Base-by-base conservation (phyloP, 1,140 invertebrate species). In the Bradynema listronoti region DNA sequence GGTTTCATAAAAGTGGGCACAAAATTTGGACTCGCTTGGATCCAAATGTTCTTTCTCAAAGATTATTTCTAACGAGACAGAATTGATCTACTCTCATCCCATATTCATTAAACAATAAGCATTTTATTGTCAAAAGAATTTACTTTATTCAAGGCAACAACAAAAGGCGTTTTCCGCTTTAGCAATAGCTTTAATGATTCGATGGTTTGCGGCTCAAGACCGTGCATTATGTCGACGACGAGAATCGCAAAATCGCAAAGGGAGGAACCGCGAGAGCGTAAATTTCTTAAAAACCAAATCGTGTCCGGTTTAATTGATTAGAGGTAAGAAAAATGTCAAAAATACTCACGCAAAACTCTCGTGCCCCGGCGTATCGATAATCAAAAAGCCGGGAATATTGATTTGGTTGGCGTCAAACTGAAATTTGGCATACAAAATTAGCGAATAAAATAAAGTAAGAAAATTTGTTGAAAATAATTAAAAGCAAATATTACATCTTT, bases 141-240 rank as follows among this genome's bases (percentile, higher is more conserved):
- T 3, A 66, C 61, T 84, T 99, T 99, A 80, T 99, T 99, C 32
- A 99, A 81, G 1, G 95, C 95, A 16, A 99, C 90, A 56, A 99
- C 84, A 79, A 99, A 99, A 0, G 95, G 95, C 6, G 91, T 96
- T 80, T 92, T 92, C 76, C 89, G 88, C 34, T 85, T 82, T 80
- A 94, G 92, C 19, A 99, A 81, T 36, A 99, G 80, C 79, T 94
- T 91, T 60, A 99, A 87, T 32, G 92, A 97, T 82, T 99, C 95
- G 47, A 98, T 87, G 0, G 95, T 99, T 82, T 99, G 95, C 0
- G 90, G 93, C 81, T 99, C 94, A 19, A 99, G 79, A 0, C 93
- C 94, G 77, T 99, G 95, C 91, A 98, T 99, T 79, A 99, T 95
- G 80, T 99, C 95, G 41, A 99, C 91, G 29, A 99, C 95, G 47